A percentile compares a stretch with the other conserved stretches of the same genome.
Conservation (phyloP, 2,113 vertebrate species). For the Panthera leo region DNA sequence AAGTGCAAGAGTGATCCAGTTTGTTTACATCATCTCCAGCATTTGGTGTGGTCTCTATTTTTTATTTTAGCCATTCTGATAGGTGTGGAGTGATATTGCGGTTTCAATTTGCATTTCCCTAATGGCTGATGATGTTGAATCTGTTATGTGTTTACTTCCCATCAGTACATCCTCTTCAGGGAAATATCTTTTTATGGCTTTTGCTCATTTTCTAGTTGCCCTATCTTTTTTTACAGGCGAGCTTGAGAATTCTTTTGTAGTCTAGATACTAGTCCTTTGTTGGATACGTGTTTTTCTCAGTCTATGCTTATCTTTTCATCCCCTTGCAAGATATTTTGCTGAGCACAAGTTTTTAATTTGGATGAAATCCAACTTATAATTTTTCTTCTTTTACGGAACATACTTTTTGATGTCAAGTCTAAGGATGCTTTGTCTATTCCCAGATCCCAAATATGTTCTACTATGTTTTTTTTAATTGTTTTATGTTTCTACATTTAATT, state of each 20-base stretch:
- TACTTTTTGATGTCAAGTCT: background rate
- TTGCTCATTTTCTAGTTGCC: background rate
- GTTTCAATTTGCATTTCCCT: background rate
- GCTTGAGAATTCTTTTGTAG: background rate
- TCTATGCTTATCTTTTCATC: background rate
- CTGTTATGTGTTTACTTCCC: background rate
- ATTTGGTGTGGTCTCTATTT: background rate
- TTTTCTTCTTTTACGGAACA: background rate
- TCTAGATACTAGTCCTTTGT: background rate
- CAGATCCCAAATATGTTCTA: background rate
- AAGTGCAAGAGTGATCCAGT: background rate
- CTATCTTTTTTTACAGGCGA: background rate
- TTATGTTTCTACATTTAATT: background rate
- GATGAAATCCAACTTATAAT: background rate
- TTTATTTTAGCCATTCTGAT: background rate
- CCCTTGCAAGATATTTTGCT: background rate
- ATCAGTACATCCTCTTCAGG: background rate
- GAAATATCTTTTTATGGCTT: background rate
- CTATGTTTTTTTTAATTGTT: background rate
- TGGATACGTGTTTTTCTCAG: background rate
- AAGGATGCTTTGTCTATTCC: background rate
- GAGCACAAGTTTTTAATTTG: background rate
- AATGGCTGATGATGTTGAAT: background rate
- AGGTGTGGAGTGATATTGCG: background rate
- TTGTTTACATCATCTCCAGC: background rate